A percentile compares a stretch with the other conserved stretches of the same genome.
These are phyloP conservation scores for Norana najaformis DNA, from an alignment of 2,888 invertebrate species.

Conservation along the genomic window DNA sequence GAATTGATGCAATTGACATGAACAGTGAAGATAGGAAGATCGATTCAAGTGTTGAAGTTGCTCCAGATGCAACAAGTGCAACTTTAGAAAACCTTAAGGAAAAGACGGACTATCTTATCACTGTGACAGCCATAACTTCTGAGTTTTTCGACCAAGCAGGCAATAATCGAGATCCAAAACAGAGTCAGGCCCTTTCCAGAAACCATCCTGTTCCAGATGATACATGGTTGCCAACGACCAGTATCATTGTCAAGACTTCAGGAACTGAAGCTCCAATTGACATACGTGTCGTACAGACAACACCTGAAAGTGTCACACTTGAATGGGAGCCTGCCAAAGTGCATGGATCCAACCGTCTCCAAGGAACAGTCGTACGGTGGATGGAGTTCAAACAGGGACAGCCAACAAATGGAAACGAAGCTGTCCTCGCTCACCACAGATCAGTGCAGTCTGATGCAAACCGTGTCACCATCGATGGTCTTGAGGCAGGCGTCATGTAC, in stretches of 20 bases:
- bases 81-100: slow-evolving; percentile 56
- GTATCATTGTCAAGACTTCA: slow-evolving; percentile 58
- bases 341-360: slow-evolving; percentile 59
- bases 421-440: slow-evolving; percentile 32
- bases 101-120: slow-evolving; percentile 59
- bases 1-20: slow-evolving; percentile 59
- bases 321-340: slow-evolving; percentile 60
- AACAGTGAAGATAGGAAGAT: slow-evolving; percentile 40
- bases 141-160: slow-evolving; percentile 58
- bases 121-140: slow-evolving; percentile 60
- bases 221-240: slow-evolving; percentile 59
- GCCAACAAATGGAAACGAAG: slow-evolving; percentile 21
- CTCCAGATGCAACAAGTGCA: slow-evolving; percentile 55
- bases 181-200: slow-evolving; percentile 51
- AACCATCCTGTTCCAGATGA: slow-evolving; percentile 54
- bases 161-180: not conserved
- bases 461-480: slow-evolving; percentile 53
- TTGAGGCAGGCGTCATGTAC: slow-evolving; percentile 59
- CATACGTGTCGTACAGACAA: slow-evolving; percentile 45
- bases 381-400: slow-evolving; percentile 50
- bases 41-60: slow-evolving; percentile 50
- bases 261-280: slow-evolving; percentile 59
- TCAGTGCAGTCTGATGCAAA: slow-evolving; percentile 34
- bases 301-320: slow-evolving; percentile 53
- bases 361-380: slow-evolving; percentile 60